Percentiles rank a stretch among this genome's conserved stretches.
Evolutionary conservation across 2,888 invertebrate species (phyloP).

Genomic region (Trissolcus brochymenae): DNA sequence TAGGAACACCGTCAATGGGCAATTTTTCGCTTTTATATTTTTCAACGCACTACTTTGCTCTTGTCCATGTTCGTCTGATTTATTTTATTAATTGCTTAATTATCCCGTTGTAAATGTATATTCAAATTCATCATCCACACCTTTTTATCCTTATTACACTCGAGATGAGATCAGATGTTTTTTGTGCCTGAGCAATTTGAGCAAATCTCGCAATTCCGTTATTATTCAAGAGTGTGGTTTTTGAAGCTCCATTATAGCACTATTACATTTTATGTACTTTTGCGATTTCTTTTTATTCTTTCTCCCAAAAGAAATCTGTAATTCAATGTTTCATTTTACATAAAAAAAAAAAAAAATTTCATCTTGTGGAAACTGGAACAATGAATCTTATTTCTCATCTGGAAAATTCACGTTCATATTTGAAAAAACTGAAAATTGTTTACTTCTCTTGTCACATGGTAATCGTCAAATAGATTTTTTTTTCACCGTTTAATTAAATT

Average conservation of each 20-base stretch:
- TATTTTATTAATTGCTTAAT: slow-evolving; percentile 44
- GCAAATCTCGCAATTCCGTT: slow-evolving; percentile 1
- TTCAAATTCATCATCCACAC: neutral
- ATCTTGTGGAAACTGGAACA: neutral
- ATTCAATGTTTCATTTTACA: neutral
- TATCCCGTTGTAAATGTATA: slow-evolving; percentile 21
- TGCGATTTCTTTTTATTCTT: neutral
- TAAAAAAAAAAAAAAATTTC: neutral
- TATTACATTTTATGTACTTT: neutral
- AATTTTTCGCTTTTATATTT: slow-evolving; percentile 5
- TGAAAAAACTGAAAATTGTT: neutral
- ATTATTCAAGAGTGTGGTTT: too few relatives aligned
- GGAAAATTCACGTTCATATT: neutral
- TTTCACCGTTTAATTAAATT: slow-evolving; percentile 8
- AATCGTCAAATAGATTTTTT: neutral
- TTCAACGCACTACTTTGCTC: neutral
- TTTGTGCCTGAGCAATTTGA: slow-evolving; percentile 14
- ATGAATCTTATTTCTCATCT: neutral
- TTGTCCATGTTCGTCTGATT: slow-evolving; percentile 5
- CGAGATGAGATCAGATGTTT: slow-evolving; percentile 3
- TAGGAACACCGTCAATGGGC: slow-evolving; percentile 7
- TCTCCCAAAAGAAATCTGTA: neutral
- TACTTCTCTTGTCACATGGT: neutral
- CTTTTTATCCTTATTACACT: neutral
- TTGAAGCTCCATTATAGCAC: too few relatives aligned